Base-by-base conservation (phyloP, 2,888 invertebrate genomes). In the Folsomia candida region DNA sequence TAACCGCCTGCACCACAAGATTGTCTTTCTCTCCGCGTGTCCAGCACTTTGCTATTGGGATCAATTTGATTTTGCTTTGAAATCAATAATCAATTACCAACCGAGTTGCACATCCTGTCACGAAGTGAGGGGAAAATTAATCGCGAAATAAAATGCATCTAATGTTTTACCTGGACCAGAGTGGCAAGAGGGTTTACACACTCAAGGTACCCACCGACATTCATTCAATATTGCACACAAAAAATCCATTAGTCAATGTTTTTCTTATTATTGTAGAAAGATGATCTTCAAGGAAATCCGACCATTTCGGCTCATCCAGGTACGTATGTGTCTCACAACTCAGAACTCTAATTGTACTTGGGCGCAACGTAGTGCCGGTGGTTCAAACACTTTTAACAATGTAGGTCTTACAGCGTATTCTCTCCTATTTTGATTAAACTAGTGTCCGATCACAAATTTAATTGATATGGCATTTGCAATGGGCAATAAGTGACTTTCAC, bases 271-370 rank as follows among this genome's bases (percentile, higher is more conserved):
- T 86, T 88, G 62, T 85, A 95, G 94, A 91, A 91, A 83, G 85
- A 88, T 54, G 91, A 91, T 81, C 91, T 91, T 0, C 83, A 85
- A 80, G 93, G 93, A 51, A 88, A 88, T 69, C 93, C 93, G 0
- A 95, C 95, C 0, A 81, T 90, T 67, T 93, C 94, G 0, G 95
- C 96, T 2, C 96, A 96, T 86, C 96, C 93, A 81, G 90, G 89
- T 89, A 82, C 81, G 77, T 14, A n/a, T n/a, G n/a, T n/a, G n/a
- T n/a, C n/a, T n/a, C n/a, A n/a, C n/a, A n/a, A n/a, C n/a, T n/a
- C n/a, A n/a, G n/a, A n/a, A n/a, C n/a, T n/a, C n/a, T n/a, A 59
- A 67, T 60, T 60, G 6, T 26, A 25, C n/a, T 62, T 62, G 28
- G 27, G 37, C 6, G 47, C 14, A 47, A 47, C 9, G 9, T 14